Evolutionary conservation across 2,113 vertebrate genomes (phyloP).

Genomic region (Catharus fuscescens): DNA sequence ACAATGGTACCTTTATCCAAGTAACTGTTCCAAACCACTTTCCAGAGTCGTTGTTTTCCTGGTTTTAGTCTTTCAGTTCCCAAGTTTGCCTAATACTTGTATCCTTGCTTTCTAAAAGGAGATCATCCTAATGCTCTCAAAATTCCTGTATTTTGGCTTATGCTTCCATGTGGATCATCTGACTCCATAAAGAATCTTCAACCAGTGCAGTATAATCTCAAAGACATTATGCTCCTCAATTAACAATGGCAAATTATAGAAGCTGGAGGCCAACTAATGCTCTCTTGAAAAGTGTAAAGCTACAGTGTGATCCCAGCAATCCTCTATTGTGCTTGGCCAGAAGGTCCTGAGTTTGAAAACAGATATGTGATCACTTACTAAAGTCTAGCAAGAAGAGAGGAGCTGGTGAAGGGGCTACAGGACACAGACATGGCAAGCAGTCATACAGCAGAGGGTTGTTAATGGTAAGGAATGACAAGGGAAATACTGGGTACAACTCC

Average conservation of each 20-base stretch:
- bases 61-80: background rate
- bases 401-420: background rate
- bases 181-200: background rate
- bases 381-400: background rate
- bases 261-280: background rate
- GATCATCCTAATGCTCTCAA: background rate
- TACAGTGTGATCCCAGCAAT: background rate
- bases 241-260: background rate
- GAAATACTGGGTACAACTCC: background rate
- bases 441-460: background rate
- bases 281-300: background rate
- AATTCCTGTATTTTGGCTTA: background rate
- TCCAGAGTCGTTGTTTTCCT: background rate
- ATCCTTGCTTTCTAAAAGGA: background rate
- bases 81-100: background rate
- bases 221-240: background rate
- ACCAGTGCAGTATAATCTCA: background rate
- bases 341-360: background rate
- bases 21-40: background rate
- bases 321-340: background rate
- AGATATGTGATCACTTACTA: background rate
- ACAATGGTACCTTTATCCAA: background rate
- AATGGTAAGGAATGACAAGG: background rate
- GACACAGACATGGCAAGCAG: background rate
- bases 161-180: background rate